phyloP scores from a whole-genome alignment of 2,888 invertebrate genomes.

The Epicampocera succincta region DNA sequence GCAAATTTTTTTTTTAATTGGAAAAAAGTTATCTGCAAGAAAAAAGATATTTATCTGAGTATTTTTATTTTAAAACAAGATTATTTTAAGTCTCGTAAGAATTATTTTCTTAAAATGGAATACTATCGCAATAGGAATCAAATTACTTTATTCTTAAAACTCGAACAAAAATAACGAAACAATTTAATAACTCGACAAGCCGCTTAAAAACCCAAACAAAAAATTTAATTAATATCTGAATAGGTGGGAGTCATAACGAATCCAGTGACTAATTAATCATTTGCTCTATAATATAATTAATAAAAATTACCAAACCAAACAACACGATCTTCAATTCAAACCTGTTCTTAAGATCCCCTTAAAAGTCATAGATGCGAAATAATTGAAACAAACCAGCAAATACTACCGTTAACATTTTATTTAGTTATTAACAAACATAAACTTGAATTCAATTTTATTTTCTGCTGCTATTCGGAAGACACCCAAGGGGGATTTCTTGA shows the following conservation, averaged over 20 bases:
- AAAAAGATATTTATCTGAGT: not conserved
- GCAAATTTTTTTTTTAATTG: not conserved
- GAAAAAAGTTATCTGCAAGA: not conserved
- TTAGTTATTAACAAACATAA: constrained; percentile 26
- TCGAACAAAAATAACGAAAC: not conserved
- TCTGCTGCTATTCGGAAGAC: not conserved
- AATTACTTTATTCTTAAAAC: not conserved
- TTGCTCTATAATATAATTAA: constrained; percentile 28
- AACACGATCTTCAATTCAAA: not conserved
- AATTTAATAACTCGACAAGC: constrained; percentile 12
- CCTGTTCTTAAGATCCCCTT: constrained; percentile 30
- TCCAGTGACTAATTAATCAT: constrained; percentile 61
- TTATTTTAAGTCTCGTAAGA: not conserved
- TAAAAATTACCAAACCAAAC: not conserved
- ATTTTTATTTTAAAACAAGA: not conserved
- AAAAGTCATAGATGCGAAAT: constrained; percentile 3
- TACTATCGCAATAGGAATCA: constrained; percentile 7
- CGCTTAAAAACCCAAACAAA: not conserved
- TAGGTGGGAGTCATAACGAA: constrained; percentile 53
- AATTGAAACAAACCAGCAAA: constrained; percentile 4
- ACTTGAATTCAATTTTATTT: constrained; percentile 1
- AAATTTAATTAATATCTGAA: constrained; percentile 21
- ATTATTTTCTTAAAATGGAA: not conserved
- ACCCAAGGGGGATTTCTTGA: no score
- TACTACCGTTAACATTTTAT: constrained; percentile 45